Evolutionary conservation across 2,797 vertebrate genomes (phyloP).

Genomic region (Eremophila alpestris): DNA sequence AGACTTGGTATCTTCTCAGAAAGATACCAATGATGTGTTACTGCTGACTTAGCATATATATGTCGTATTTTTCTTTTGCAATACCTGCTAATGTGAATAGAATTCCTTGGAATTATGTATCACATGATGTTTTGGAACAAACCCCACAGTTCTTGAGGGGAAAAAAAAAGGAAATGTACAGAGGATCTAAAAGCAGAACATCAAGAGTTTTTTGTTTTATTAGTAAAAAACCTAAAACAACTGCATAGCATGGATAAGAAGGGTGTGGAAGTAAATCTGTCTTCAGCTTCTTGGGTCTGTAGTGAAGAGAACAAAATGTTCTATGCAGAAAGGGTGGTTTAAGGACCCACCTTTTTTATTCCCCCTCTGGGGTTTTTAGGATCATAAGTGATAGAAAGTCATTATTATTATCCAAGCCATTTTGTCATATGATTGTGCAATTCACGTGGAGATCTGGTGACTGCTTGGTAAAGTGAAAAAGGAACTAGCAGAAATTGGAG

Average conservation of each 20-base stretch:
- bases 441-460: neutral
- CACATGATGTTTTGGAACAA: slow-evolving; percentile 34
- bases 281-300: neutral
- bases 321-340: neutral
- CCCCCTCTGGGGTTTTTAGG: neutral
- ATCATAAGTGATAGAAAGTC: neutral
- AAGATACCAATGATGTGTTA: slow-evolving; percentile 47
- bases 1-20: slow-evolving; percentile 42
- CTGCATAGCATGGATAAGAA: neutral
- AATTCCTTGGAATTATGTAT: neutral
- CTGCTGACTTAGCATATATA: slow-evolving; percentile 6
- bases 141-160: neutral
- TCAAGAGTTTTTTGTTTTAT: neutral
- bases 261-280: neutral
- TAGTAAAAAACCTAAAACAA: neutral
- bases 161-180: neutral
- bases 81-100: slow-evolving; percentile 1
- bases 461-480: neutral
- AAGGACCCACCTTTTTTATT: neutral
- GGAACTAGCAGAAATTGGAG: neutral
- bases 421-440: neutral
- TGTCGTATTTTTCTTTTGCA: slow-evolving; percentile 17
- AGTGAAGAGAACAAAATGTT: neutral
- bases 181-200: neutral
- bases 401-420: neutral